Percentiles rank a stretch among this genome's conserved stretches.
Conservation (phyloP, 1,140 invertebrate genomes). For the Anthonomus grandis region DNA sequence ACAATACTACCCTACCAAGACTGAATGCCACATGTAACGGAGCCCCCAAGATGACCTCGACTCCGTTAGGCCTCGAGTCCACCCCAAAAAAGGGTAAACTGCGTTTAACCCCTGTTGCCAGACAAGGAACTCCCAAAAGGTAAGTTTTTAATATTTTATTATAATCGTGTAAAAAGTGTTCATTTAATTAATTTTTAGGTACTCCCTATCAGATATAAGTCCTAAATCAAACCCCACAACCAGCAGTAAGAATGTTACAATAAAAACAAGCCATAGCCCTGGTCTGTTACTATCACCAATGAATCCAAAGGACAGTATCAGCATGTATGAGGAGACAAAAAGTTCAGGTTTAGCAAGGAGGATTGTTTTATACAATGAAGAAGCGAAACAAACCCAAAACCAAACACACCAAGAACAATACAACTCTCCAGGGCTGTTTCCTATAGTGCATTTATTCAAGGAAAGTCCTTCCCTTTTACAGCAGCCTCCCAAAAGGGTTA, state of each 20-base stretch:
- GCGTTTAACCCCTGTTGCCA: conserved; percentile 14
- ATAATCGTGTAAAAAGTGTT: background rate
- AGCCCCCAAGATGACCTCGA: conserved; percentile 33
- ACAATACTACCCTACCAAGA: too few relatives aligned
- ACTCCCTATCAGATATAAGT: conserved; percentile 34
- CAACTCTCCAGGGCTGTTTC: conserved; percentile 44
- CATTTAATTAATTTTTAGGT: conserved; percentile 24
- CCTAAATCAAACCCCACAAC: conserved; percentile 18
- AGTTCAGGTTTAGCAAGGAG: conserved; percentile 49
- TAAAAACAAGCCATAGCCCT: conserved; percentile 19
- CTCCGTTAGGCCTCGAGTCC: conserved; percentile 20
- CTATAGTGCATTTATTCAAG: conserved; percentile 42
- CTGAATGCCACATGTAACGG: too few relatives aligned
- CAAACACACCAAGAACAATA: conserved; percentile 41
- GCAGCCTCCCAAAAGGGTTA: conserved; percentile 38
- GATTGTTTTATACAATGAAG: conserved; percentile 49
- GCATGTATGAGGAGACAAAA: conserved; percentile 49
- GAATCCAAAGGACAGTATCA: conserved; percentile 37
- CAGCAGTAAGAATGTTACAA: background rate
- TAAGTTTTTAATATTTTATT: conserved; percentile 9
- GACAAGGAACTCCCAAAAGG: conserved; percentile 26
- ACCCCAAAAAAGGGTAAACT: conserved; percentile 10
- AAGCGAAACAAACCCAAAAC: conserved; percentile 30
- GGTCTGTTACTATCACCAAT: conserved; percentile 40
- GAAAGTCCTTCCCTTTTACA: conserved; percentile 40